Evolutionary conservation across 2,113 vertebrate genomes (phyloP).

Genomic region (Thalassoma bifasciatum): DNA sequence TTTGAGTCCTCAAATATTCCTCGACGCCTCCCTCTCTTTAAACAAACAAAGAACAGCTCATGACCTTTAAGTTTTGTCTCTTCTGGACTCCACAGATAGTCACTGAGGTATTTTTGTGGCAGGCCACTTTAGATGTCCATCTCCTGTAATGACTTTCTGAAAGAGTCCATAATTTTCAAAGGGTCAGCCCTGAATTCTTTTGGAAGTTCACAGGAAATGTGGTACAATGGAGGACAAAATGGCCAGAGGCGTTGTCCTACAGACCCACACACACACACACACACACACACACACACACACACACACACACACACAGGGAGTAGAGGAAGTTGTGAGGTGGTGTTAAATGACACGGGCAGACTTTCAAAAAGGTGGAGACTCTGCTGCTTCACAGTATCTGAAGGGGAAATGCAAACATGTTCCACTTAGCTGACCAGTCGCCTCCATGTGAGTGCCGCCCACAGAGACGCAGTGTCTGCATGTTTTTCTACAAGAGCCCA

Average conservation of each 20-base stretch:
- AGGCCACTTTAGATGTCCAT: conserved; percentile 57
- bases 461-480: conserved; percentile 59
- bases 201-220: conserved; percentile 79
- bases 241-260: conserved; percentile 73
- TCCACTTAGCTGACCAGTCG: conserved; percentile 59
- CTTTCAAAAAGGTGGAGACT: conserved; percentile 71
- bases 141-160: conserved; percentile 67
- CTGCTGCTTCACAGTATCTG: conserved; percentile 53
- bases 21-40: conserved; percentile 15
- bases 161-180: conserved; percentile 68
- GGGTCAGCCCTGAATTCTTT: conserved; percentile 72
- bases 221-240: conserved; percentile 76
- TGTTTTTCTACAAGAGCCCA: conserved; percentile 32
- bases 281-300: conserved; percentile 36
- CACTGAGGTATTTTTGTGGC: conserved; percentile 41
- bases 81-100: conserved; percentile 30
- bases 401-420: conserved; percentile 64
- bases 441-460: conserved; percentile 54
- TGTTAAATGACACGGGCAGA: conserved; percentile 74
- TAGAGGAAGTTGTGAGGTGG: conserved; percentile 75
- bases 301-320: conserved; percentile 30
- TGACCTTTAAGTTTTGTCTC: conserved; percentile 31
- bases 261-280: conserved; percentile 8
- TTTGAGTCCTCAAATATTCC: conserved; percentile 41
- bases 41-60: conserved; percentile 31